Evolutionary conservation across 1,140 invertebrate species (phyloP).

Genomic region (Lamellibrachia luymesi): DNA sequence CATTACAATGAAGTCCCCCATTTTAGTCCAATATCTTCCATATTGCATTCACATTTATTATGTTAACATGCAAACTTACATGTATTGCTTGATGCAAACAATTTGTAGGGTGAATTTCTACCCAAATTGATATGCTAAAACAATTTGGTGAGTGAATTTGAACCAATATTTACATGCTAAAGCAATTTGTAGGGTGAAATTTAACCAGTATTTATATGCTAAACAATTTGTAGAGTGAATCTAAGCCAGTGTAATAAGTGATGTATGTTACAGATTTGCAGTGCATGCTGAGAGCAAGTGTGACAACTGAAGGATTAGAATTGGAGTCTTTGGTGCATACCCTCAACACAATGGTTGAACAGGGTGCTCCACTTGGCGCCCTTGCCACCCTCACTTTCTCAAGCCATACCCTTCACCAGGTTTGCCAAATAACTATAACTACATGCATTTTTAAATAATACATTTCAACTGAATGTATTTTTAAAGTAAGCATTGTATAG

Average conservation of each 20-base stretch:
- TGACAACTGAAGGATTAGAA: background rate
- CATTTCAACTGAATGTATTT: background rate
- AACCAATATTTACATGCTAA: too few relatives aligned
- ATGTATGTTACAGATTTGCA: conserved; percentile 1
- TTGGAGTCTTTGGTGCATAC: background rate
- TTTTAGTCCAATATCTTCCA: too few relatives aligned
- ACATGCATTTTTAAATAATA: background rate
- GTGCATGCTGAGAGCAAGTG: background rate
- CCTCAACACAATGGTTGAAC: background rate
- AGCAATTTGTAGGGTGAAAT: too few relatives aligned
- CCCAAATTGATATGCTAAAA: too few relatives aligned
- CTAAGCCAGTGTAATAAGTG: background rate
- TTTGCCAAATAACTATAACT: background rate
- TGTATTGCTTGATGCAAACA: too few relatives aligned
- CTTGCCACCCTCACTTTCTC: background rate
- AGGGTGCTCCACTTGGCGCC: background rate
- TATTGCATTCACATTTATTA: too few relatives aligned
- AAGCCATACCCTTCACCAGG: background rate
- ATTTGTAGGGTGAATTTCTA: too few relatives aligned
- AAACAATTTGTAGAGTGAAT: too few relatives aligned
- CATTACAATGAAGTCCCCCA: too few relatives aligned
- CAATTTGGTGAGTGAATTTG: too few relatives aligned
- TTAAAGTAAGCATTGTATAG: background rate
- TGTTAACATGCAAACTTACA: too few relatives aligned
- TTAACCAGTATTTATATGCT: too few relatives aligned